These are phyloP conservation scores for Esox lucius DNA, from an alignment of 2,797 vertebrate species.

Conservation along the genomic window DNA sequence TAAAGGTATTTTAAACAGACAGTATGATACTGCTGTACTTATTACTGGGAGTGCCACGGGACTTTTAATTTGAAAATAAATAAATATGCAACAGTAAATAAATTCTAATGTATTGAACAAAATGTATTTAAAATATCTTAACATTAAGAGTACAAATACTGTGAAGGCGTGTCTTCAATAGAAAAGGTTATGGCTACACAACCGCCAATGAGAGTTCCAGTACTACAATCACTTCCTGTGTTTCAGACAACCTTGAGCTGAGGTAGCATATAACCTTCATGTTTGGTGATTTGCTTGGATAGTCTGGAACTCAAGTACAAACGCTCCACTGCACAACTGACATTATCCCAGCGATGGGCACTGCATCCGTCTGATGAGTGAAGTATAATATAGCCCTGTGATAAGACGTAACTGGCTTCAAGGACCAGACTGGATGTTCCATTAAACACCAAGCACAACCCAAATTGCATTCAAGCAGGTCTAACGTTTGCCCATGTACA, in stretches of 20 bases:
- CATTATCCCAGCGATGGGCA: neutral
- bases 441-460: conserved; percentile 35
- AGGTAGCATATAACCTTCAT: conserved; percentile 48
- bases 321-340: conserved; percentile 14
- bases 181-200: neutral
- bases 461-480: conserved; percentile 50
- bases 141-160: neutral
- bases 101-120: neutral
- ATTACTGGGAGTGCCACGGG: no score
- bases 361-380: neutral
- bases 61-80: no score
- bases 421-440: conserved; percentile 31
- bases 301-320: conserved; percentile 15
- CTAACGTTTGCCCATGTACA: conserved; percentile 5
- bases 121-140: neutral
- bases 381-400: conserved; percentile 1
- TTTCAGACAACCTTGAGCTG: conserved; percentile 52
- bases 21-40: no score
- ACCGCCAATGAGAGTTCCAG: neutral
- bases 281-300: conserved; percentile 9
- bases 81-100: no score
- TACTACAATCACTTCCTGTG: conserved; percentile 31
- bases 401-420: conserved; percentile 34
- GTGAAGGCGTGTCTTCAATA: neutral
- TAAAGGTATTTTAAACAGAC: no score